Evolutionary conservation across 2,888 invertebrate species (phyloP).

Genomic region (Aphidius colemani): DNA sequence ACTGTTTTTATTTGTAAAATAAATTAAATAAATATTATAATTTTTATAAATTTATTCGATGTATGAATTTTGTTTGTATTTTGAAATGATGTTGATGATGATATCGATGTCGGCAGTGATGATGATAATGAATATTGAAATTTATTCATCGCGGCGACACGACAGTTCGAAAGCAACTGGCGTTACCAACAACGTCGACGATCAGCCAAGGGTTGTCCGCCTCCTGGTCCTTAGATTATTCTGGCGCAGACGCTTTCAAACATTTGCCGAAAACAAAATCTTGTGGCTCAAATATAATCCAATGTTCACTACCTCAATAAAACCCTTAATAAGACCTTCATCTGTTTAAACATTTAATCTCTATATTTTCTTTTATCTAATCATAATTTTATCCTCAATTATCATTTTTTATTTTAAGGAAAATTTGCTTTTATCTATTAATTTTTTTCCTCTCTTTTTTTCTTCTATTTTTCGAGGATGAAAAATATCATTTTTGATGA

Average conservation of each 20-base stretch:
- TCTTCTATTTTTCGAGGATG: too few species aligned
- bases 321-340: too few species aligned
- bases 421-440: too few species aligned
- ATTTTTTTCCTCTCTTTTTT: too few species aligned
- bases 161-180: constrained; percentile 46
- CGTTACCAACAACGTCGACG: constrained; percentile 33
- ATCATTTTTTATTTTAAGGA: too few species aligned
- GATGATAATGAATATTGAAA: constrained; percentile 40
- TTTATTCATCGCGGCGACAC: constrained; percentile 43
- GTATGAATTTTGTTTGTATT: neutral
- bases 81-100: neutral
- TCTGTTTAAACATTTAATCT: too few species aligned
- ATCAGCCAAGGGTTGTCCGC: constrained; percentile 45
- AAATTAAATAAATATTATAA: neutral
- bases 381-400: too few species aligned
- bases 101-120: neutral
- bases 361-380: too few species aligned
- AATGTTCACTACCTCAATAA: too few species aligned
- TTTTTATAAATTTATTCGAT: neutral
- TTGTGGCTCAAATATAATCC: constrained; percentile 13
- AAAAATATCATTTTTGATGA: too few species aligned
- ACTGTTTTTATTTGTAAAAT: too few species aligned
- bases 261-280: constrained; percentile 29
- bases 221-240: constrained; percentile 43
- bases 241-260: constrained; percentile 35